A percentile compares a stretch with the other conserved stretches of the same genome.
phyloP scores from a whole-genome alignment of 2,888 invertebrate genomes.

The Scaeva pyrastri region DNA sequence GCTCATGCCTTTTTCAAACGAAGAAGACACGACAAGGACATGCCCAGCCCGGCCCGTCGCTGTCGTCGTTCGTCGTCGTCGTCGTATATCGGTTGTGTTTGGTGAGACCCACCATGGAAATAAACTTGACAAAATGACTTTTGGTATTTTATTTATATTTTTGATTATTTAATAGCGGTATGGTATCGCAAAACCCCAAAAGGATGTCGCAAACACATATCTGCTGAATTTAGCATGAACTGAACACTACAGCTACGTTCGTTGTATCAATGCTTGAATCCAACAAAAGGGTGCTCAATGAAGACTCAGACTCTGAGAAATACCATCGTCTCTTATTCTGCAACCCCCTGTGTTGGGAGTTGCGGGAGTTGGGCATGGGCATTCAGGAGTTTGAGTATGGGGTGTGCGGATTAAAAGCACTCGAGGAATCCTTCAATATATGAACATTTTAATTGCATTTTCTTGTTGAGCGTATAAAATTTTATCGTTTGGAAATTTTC shows the following conservation, averaged over 20 bases:
- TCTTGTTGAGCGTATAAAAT: constrained; percentile 79
- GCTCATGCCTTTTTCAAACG: constrained; percentile 49
- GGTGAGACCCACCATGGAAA: constrained; percentile 58
- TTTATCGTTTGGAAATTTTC: constrained; percentile 84
- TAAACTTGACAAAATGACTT: constrained; percentile 75
- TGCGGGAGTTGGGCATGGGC: constrained; percentile 17
- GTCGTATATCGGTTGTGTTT: constrained; percentile 51
- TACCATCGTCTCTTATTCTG: constrained; percentile 41
- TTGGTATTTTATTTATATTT: constrained; percentile 76
- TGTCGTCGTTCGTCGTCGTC: too few relatives aligned
- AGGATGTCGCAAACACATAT: constrained; percentile 64
- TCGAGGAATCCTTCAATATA: constrained; percentile 76
- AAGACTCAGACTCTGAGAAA: constrained; percentile 50
- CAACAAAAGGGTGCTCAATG: constrained; percentile 58
- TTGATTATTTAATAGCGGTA: constrained; percentile 76
- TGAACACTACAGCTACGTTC: neutral
- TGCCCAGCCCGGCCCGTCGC: neutral
- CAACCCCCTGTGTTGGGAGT: constrained; percentile 23
- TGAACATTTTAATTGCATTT: constrained; percentile 76
- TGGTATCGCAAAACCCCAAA: constrained; percentile 72
- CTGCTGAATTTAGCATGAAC: constrained; percentile 40
- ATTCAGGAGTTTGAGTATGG: neutral
- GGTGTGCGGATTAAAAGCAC: constrained; percentile 75
- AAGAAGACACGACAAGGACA: constrained; percentile 58
- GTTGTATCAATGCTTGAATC: constrained; percentile 20